A percentile compares a stretch with the other conserved stretches of the same genome.
Conservation (phyloP, 2,113 vertebrate species). For the Arizona elegans region DNA sequence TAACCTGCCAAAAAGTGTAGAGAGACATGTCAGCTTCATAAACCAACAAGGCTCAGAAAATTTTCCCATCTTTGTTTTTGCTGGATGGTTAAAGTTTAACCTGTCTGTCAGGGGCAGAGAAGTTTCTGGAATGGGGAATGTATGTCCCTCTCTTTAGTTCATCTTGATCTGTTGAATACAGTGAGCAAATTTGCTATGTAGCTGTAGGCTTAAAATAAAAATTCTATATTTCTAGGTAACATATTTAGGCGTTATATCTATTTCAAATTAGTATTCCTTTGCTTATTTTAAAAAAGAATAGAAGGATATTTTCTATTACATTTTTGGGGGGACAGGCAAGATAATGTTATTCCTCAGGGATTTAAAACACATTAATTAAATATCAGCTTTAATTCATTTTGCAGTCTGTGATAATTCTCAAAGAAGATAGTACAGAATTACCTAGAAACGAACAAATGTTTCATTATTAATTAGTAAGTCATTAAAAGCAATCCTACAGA, state of each 20-base stretch:
- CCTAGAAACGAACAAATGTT: constrained; percentile 64
- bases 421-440: constrained; percentile 66
- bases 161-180: background rate
- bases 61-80: background rate
- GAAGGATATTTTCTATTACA: background rate
- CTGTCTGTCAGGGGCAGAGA: background rate
- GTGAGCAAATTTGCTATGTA: background rate
- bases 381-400: constrained; percentile 72
- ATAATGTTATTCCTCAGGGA: constrained; percentile 64
- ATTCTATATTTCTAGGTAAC: background rate
- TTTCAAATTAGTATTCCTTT: background rate
- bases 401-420: constrained; percentile 73
- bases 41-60: background rate
- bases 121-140: background rate
- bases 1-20: too few relatives aligned
- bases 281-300: background rate
- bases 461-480: constrained; percentile 71
- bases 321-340: background rate
- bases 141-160: background rate
- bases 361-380: constrained; percentile 73
- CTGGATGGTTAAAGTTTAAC: background rate
- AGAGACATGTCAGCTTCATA: background rate
- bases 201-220: background rate
- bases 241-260: background rate
- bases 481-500: constrained; percentile 52